Conservation (phyloP, 2,113 vertebrate species). For the Erpornis zantholeuca region DNA sequence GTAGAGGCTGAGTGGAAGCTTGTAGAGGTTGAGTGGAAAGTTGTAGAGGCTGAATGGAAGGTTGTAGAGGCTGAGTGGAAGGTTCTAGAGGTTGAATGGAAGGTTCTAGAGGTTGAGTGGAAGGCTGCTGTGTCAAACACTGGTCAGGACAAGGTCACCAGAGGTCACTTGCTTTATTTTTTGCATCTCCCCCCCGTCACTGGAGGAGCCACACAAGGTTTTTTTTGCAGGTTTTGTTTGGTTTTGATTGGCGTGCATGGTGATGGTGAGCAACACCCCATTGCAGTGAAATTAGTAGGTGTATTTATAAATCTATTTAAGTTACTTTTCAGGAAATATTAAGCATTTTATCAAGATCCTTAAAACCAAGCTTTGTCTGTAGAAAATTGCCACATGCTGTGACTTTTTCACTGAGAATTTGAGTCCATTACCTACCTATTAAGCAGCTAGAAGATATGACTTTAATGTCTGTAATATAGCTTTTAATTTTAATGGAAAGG, state of each 20-base stretch:
- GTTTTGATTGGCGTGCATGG: neutral
- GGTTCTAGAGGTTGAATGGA: neutral
- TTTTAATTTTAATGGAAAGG: neutral
- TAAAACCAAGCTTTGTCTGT: neutral
- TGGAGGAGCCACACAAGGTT: neutral
- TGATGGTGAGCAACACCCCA: neutral
- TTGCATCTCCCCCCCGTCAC: rapidly evolving
- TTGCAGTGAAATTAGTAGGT: neutral
- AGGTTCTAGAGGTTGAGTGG: neutral
- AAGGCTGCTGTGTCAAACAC: neutral
- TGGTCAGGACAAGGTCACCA: neutral
- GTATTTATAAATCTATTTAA: neutral
- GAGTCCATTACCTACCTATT: neutral
- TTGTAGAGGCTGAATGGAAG: no score
- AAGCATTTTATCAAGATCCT: neutral
- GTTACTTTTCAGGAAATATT: neutral
- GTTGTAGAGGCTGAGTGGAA: neutral
- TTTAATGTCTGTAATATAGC: neutral
- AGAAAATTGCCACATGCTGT: neutral
- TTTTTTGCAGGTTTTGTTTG: neutral
- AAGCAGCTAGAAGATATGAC: neutral
- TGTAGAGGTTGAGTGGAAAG: neutral
- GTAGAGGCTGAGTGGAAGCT: neutral
- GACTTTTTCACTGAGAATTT: neutral
- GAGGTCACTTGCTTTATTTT: neutral